These are phyloP conservation scores for Synanthedon myopaeformis DNA, from an alignment of 2,888 invertebrate species.

Conservation along the genomic window DNA sequence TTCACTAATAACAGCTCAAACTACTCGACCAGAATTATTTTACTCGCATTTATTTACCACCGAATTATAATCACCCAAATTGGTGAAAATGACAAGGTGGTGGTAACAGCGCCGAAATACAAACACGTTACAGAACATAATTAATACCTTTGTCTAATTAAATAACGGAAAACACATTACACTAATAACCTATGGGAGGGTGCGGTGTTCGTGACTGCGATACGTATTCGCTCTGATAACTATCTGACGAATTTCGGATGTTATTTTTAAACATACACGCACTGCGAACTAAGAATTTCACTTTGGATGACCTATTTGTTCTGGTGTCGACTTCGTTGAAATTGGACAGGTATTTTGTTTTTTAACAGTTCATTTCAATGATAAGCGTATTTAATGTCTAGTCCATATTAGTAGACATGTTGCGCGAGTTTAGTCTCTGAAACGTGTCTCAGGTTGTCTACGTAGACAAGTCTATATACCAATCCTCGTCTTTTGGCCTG, in stretches of 20 bases:
- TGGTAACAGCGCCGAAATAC: conserved; percentile 1
- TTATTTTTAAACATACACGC: not conserved
- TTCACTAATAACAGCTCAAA: no score
- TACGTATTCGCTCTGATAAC: conserved; percentile 7
- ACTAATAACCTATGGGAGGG: conserved; percentile 29
- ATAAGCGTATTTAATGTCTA: no score
- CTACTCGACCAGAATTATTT: no score
- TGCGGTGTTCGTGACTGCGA: conserved; percentile 29
- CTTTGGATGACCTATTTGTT: no score
- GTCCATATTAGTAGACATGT: no score
- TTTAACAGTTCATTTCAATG: no score
- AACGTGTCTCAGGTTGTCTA: no score
- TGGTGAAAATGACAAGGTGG: conserved; percentile 3
- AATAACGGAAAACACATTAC: conserved; percentile 33
- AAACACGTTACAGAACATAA: conserved; percentile 1
- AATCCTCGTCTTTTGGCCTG: no score
- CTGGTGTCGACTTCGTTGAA: no score
- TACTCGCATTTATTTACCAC: not conserved
- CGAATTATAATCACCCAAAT: conserved; percentile 5
- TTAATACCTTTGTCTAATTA: conserved; percentile 5
- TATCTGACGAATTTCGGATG: not conserved
- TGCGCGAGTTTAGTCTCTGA: no score
- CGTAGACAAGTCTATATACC: no score
- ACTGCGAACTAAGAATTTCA: not conserved
- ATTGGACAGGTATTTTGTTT: no score